Conservation (phyloP, 2,113 vertebrate species). For the Erinaceus europaeus region DNA sequence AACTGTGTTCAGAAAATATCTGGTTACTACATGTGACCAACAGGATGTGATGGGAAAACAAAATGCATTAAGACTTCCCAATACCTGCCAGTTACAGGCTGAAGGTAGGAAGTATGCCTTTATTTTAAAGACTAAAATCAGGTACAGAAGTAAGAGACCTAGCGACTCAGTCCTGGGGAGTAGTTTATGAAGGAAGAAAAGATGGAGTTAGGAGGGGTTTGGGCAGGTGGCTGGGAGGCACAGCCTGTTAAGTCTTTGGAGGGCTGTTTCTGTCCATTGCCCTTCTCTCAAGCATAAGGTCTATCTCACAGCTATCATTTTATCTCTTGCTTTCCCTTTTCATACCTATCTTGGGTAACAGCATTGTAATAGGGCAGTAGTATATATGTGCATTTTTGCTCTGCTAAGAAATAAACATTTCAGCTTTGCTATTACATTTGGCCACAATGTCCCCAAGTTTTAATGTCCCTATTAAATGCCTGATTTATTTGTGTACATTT, state of each 20-base stretch:
- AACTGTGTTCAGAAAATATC: neutral
- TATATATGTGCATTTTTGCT: neutral
- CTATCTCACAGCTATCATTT: neutral
- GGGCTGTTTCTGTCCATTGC: neutral
- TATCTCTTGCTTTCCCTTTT: neutral
- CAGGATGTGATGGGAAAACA: neutral
- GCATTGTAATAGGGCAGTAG: neutral
- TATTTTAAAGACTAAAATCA: neutral
- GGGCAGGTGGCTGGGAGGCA: neutral
- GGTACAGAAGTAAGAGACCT: neutral
- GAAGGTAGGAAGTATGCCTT: neutral
- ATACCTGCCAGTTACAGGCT: neutral
- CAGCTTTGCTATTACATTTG: slow-evolving; percentile 26
- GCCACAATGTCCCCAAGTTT: slow-evolving; percentile 30
- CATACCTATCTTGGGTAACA: neutral
- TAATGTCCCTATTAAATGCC: slow-evolving; percentile 44
- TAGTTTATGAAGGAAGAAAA: too few species aligned
- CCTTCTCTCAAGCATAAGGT: too few species aligned
- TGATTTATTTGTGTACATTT: slow-evolving; percentile 33
- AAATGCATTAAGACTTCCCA: neutral
- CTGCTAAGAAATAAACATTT: slow-evolving; percentile 33
- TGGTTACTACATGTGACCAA: neutral
- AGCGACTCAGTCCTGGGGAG: too few species aligned
- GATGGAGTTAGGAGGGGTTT: too few species aligned
- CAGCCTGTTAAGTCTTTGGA: neutral